phyloP scores from a whole-genome alignment of 2,888 invertebrate genomes.

The Philaethria dido region DNA sequence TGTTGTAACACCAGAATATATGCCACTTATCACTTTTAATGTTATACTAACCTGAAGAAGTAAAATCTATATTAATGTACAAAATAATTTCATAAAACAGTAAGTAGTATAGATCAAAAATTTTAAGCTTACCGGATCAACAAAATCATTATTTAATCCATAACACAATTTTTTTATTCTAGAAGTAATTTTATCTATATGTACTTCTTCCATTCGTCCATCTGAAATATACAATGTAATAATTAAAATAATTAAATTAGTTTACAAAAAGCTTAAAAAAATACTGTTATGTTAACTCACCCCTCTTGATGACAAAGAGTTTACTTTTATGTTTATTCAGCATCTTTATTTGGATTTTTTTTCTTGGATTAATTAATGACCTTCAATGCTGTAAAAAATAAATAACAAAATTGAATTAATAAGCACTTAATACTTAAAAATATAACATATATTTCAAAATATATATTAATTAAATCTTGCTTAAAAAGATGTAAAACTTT shows the following conservation, averaged over 20 bases:
- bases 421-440: no score
- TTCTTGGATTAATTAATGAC: not conserved
- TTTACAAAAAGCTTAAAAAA: constrained; percentile 1
- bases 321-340: constrained; percentile 66
- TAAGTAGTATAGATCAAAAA: constrained; percentile 9
- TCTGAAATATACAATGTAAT: constrained; percentile 78
- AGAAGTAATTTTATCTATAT: constrained; percentile 99
- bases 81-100: not conserved
- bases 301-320: constrained; percentile 78
- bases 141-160: constrained; percentile 97
- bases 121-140: constrained; percentile 94
- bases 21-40: constrained; percentile 95
- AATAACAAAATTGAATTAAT: no score
- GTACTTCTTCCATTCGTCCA: constrained; percentile 95
- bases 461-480: not conserved
- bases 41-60: constrained; percentile 89
- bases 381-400: not conserved
- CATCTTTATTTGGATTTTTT: constrained; percentile 53
- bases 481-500: not conserved
- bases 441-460: no score
- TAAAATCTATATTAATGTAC: constrained; percentile 1
- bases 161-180: constrained; percentile 97
- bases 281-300: constrained; percentile 55
- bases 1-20: constrained; percentile 98
- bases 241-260: not conserved